phyloP scores from a whole-genome alignment of 2,888 invertebrate species.

The Nymphalis urticae region DNA sequence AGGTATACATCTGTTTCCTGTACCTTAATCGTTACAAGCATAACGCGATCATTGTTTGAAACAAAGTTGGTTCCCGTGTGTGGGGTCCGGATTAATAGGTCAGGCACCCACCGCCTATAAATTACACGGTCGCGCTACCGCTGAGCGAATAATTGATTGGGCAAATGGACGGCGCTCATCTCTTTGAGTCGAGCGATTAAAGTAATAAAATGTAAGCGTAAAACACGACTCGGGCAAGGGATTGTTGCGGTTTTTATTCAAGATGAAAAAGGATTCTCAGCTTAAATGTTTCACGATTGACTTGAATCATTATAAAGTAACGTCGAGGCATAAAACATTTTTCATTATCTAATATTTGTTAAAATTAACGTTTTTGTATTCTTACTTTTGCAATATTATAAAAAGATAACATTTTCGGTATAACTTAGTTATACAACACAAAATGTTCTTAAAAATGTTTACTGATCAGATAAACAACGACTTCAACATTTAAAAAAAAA shows the following conservation, averaged over 20 bases:
- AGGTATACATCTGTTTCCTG: background rate
- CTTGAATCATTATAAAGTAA: background rate
- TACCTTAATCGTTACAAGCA: conserved; percentile 2
- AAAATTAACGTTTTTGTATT: no score
- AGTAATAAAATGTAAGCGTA: conserved; percentile 34
- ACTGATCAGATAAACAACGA: no score
- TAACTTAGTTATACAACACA: no score
- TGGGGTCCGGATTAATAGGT: conserved; percentile 53
- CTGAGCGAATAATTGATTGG: conserved; percentile 71
- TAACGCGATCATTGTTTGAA: conserved; percentile 17
- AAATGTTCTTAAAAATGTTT: no score
- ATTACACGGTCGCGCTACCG: conserved; percentile 49
- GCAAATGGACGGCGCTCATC: conserved; percentile 55
- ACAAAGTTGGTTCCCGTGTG: conserved; percentile 14
- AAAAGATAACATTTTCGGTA: no score
- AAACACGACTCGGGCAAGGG: conserved; percentile 4
- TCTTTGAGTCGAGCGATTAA: conserved; percentile 36
- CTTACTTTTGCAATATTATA: no score
- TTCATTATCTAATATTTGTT: no score
- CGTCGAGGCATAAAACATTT: background rate
- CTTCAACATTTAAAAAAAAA: no score
- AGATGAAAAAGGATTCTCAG: background rate
- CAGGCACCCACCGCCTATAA: conserved; percentile 48
- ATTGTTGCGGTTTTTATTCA: conserved; percentile 10
- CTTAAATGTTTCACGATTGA: conserved; percentile 4